Base-by-base conservation (phyloP, 2,113 vertebrate genomes). In the Corydoras sp. region DNA sequence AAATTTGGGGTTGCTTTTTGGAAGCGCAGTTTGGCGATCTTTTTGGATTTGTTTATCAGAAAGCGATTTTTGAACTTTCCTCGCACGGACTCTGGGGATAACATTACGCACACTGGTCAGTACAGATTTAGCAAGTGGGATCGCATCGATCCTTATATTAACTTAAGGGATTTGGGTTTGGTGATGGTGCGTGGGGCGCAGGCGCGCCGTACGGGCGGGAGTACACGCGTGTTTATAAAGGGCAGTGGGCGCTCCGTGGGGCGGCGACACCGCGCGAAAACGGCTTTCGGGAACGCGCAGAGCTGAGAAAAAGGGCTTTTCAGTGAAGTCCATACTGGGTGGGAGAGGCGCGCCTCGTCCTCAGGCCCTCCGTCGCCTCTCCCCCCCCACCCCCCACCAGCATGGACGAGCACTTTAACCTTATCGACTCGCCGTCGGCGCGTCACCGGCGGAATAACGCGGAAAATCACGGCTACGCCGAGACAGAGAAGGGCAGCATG, bases 391-490 rank as follows among this genome's bases (percentile, higher is more conserved):
- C 90, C 80, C 55, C 90, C 88, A 4, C 35, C 35, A 91, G 89
- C 87, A 94, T 94, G 94, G 94, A 95, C 86, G 92, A 94, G 77
- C 92, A 85, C 74, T 88, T 80, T 82, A 87, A 91, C 83, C 89
- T 88, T 81, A 91, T 91, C 74, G 77, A 83, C 82, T 91, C 92
- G 54, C 88, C 91, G 70, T 90, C 88, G 61, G 69, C 80, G 75
- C 76, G 87, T 81, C 77, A 85, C 77, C 77, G 84, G 32, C 77
- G 55, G 73, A 86, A 75, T 83, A 87, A 83, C 82, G 85, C 85
- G 63, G 86, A 88, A 64, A 89, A 85, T 83, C 86, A 86, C 78
- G 89, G 89, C 83, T 83, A 87, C 91, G 90, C 66, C 35, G 89
- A 90, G 69, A 86, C 71, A 76, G 86, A 83, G 75, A 87, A 83